Evolutionary conservation across 2,888 invertebrate species (phyloP).

Genomic region (Leptopilina syphax): DNA sequence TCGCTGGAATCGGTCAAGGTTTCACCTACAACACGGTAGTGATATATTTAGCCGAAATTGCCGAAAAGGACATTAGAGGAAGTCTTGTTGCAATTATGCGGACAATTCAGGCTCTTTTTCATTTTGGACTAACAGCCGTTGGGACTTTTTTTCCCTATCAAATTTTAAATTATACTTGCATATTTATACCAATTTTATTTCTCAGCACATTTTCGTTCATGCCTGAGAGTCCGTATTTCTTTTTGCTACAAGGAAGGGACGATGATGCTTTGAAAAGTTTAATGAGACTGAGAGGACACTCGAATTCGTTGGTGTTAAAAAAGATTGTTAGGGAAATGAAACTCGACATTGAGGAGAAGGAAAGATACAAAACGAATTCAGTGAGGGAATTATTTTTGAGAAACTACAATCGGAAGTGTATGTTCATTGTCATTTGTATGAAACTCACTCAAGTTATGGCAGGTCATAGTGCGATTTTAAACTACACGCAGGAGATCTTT

Average conservation of each 20-base stretch:
- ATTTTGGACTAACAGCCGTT: conserved; percentile 69
- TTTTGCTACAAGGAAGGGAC: conserved; percentile 78
- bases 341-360: conserved; percentile 78
- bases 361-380: neutral
- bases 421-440: conserved; percentile 80
- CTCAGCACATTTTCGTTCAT: conserved; percentile 80
- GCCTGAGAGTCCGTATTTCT: conserved; percentile 84
- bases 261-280: conserved; percentile 80
- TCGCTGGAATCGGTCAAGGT: conserved; percentile 77
- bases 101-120: conserved; percentile 76
- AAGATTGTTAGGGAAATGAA: conserved; percentile 80
- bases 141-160: conserved; percentile 78
- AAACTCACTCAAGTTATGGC: conserved; percentile 82
- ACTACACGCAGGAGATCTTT: conserved; percentile 82
- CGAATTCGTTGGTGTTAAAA: conserved; percentile 77
- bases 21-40: conserved; percentile 78
- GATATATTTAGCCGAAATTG: conserved; percentile 81
- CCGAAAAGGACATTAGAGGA: conserved; percentile 79
- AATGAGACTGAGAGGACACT: conserved; percentile 78
- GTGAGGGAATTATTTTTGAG: conserved; percentile 76
- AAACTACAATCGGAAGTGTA: conserved; percentile 79
- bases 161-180: conserved; percentile 77
- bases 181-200: conserved; percentile 79
- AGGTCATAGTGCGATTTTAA: conserved; percentile 80
- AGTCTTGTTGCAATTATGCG: conserved; percentile 79